Percentiles rank a stretch among this genome's conserved stretches.
phyloP scores from a whole-genome alignment of 37 sponge, comb jelly and placozoan species.

The Lycopodina hypogea region DNA sequence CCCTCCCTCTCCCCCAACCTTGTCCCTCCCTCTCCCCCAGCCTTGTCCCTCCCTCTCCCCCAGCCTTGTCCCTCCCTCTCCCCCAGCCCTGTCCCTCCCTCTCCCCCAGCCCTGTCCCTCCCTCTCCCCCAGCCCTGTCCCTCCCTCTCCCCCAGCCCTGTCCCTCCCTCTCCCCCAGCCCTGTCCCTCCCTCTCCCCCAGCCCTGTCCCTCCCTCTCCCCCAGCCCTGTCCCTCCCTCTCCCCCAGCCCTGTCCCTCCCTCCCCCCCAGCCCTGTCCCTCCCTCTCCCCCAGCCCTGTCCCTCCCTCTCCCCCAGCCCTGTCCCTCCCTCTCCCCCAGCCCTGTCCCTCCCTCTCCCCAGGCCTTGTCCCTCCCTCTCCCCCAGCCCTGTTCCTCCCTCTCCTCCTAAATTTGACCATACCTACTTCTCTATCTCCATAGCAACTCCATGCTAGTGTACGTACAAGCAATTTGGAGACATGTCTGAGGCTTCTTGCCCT shows the following conservation, averaged over 20 bases:
- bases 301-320: not conserved
- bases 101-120: conserved; percentile 36
- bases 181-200: not conserved
- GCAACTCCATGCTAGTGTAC: conserved; percentile 93
- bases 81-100: not conserved
- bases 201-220: conserved; percentile 11
- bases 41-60: not conserved
- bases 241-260: not conserved
- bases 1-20: conserved; percentile 2
- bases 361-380: conserved; percentile 4
- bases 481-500: conserved; percentile 82
- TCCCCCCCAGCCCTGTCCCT: not conserved
- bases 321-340: conserved; percentile 10
- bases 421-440: too few species aligned
- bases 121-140: not conserved
- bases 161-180: not conserved
- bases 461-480: conserved; percentile 86
- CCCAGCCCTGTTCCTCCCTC: not conserved
- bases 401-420: too few species aligned
- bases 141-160: conserved; percentile 12
- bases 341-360: conserved; percentile 9
- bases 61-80: conserved; percentile 2
- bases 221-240: conserved; percentile 20
- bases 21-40: conserved; percentile 7
- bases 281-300: not conserved